Conservation (phyloP, 2,797 vertebrate genomes). For the Danio aesculapii region DNA sequence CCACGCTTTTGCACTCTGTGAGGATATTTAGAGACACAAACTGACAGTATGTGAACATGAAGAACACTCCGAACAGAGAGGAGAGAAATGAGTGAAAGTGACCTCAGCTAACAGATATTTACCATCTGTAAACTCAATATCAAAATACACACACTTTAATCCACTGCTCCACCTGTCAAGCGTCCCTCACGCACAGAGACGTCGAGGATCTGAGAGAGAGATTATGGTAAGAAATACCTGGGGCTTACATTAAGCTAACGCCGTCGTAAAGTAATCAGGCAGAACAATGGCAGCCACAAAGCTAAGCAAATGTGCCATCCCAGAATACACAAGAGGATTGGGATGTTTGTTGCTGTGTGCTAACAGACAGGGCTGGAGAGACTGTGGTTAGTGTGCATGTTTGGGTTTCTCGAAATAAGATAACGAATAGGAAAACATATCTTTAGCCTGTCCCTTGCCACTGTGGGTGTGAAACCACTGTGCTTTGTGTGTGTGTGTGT, state of each 20-base stretch:
- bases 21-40: conserved; percentile 43
- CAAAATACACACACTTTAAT: conserved; percentile 7
- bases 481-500: conserved; percentile 13
- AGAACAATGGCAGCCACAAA: conserved; percentile 29
- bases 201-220: conserved; percentile 5
- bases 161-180: conserved; percentile 41
- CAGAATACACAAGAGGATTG: conserved; percentile 22
- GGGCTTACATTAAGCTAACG: conserved; percentile 29
- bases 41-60: conserved; percentile 10
- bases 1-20: background rate
- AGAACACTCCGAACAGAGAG: conserved; percentile 30
- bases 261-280: conserved; percentile 6
- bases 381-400: background rate
- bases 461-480: background rate
- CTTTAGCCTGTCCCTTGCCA: background rate
- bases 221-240: conserved; percentile 47
- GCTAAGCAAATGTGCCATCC: conserved; percentile 13
- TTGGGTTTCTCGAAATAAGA: conserved; percentile 8
- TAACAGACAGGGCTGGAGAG: conserved; percentile 4
- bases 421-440: conserved; percentile 2
- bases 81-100: conserved; percentile 21
- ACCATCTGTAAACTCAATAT: conserved; percentile 2
- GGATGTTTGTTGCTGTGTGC: background rate
- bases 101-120: conserved; percentile 20
- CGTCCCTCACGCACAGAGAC: conserved; percentile 34